Evolutionary conservation across 2,113 vertebrate genomes (phyloP).

Genomic region (Alligator sinensis): DNA sequence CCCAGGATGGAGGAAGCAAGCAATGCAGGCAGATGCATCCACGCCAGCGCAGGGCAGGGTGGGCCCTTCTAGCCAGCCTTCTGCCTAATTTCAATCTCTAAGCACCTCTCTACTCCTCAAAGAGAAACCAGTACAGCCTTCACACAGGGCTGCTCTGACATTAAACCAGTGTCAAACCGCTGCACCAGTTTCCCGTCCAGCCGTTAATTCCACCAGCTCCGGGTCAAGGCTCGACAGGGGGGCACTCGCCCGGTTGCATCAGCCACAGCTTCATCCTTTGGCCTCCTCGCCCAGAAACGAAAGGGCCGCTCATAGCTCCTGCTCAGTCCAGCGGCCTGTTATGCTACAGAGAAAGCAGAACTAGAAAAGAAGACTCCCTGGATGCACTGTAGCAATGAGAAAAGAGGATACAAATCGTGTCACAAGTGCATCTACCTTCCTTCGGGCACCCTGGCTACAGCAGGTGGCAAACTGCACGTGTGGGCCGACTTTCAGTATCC

Average conservation of each 20-base stretch:
- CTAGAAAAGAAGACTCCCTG: background rate
- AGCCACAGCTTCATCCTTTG: background rate
- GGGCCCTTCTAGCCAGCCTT: too few species aligned
- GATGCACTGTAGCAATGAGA: background rate
- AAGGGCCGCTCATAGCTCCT: background rate
- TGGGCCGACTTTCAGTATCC: rapidly evolving
- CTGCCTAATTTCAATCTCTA: too few species aligned
- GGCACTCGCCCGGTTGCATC: background rate
- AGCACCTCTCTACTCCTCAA: background rate
- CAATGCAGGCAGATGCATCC: too few species aligned
- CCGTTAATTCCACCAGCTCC: background rate
- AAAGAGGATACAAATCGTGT: background rate
- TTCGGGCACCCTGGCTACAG: rapidly evolving
- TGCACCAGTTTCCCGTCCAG: background rate
- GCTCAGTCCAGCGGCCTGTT: background rate
- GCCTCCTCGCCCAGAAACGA: background rate
- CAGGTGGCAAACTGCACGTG: rapidly evolving
- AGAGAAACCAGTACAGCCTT: too few species aligned
- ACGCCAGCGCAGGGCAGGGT: too few species aligned
- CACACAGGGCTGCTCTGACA: too few species aligned
- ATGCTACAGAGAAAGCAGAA: background rate
- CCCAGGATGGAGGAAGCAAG: too few species aligned
- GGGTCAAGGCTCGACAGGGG: too few species aligned
- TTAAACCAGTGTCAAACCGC: background rate
- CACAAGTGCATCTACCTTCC: background rate